Conservation (phyloP, 2,888 invertebrate genomes). For the Drosophila prolongata region DNA sequence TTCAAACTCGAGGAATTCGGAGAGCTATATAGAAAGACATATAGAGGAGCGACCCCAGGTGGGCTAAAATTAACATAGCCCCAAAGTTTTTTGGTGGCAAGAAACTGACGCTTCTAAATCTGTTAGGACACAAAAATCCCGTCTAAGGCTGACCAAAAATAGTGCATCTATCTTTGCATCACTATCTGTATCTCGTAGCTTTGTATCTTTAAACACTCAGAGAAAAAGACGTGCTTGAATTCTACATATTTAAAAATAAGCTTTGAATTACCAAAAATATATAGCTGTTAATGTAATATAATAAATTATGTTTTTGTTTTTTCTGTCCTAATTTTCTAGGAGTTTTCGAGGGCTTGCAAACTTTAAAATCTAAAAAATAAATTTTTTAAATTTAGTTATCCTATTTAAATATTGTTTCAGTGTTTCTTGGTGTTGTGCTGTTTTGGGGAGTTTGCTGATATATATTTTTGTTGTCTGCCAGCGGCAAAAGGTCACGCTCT, state of each 20-base stretch:
- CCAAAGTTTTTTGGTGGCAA: conserved; percentile 24
- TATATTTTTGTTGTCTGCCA: conserved; percentile 32
- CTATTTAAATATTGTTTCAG: neutral
- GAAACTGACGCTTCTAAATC: conserved; percentile 32
- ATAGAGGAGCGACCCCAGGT: conserved; percentile 57
- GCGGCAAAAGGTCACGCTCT: conserved; percentile 46
- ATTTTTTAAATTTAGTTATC: no score
- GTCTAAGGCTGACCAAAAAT: conserved; percentile 42
- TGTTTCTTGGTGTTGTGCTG: neutral
- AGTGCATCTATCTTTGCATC: conserved; percentile 6
- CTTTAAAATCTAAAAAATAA: no score
- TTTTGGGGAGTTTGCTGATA: conserved; percentile 32
- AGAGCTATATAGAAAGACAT: conserved; percentile 1
- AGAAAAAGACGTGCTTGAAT: neutral
- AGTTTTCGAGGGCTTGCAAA: no score
- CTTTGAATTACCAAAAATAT: no score
- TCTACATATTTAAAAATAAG: no score
- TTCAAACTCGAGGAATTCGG: conserved; percentile 11
- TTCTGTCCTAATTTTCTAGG: no score
- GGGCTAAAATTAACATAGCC: conserved; percentile 61
- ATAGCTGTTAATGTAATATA: no score
- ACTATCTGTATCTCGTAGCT: conserved; percentile 5
- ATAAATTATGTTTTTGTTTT: no score
- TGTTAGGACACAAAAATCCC: conserved; percentile 17
- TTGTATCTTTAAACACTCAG: neutral